These are phyloP conservation scores for Brienomyrus longianalis DNA, from an alignment of 2,113 vertebrate genomes.

Conservation along the genomic window DNA sequence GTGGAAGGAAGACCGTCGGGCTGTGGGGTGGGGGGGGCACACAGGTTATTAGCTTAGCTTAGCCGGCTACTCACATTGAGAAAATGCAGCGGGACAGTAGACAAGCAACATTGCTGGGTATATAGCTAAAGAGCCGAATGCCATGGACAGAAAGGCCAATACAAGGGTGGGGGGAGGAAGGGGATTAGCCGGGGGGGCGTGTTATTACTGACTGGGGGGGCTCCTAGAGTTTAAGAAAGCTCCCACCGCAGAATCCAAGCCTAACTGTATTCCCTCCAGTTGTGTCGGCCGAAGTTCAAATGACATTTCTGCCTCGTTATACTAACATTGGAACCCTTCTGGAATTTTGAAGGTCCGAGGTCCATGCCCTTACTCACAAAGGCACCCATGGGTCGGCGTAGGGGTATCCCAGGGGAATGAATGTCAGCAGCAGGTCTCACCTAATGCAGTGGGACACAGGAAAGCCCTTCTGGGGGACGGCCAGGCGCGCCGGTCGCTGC, in stretches of 20 bases:
- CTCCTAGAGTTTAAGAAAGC: background rate
- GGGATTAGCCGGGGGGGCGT: background rate
- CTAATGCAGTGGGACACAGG: slow-evolving; percentile 83
- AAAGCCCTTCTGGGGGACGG: slow-evolving; percentile 82
- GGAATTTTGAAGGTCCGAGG: background rate
- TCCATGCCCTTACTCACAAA: background rate
- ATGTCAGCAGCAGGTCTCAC: slow-evolving; percentile 50
- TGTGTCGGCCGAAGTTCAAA: background rate
- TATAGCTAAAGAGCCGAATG: background rate
- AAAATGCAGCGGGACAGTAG: background rate
- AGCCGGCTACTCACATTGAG: background rate
- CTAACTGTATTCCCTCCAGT: background rate
- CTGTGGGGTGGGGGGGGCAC: background rate
- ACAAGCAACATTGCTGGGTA: background rate
- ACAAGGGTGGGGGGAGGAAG: background rate
- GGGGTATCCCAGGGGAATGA: background rate
- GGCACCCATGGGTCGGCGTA: background rate
- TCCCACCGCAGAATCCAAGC: background rate
- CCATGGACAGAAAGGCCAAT: background rate
- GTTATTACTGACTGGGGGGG: background rate
- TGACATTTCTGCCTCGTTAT: background rate
- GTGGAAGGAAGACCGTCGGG: too few relatives aligned
- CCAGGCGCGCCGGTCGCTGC: slow-evolving; percentile 58
- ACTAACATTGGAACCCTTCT: background rate
- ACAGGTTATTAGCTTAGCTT: background rate